Evolutionary conservation across 2,113 vertebrate genomes (phyloP).

Genomic region (Gambusia holbrooki): DNA sequence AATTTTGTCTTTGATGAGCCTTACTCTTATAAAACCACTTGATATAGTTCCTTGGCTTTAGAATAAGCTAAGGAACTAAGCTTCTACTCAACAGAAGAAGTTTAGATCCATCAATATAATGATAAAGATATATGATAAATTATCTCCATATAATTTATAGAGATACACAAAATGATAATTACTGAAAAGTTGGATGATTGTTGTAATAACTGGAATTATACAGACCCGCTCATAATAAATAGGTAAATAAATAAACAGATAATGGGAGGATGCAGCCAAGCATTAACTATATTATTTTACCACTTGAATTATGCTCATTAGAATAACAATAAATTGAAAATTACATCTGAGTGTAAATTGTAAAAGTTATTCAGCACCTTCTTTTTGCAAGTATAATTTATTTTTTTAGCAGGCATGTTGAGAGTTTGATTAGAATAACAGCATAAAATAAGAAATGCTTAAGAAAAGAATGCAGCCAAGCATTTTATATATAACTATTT

Average conservation of each 20-base stretch:
- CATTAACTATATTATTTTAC: not conserved
- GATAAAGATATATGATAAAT: too few relatives aligned
- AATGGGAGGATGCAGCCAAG: not conserved
- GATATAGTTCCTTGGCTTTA: conserved; percentile 68
- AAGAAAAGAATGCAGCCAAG: not conserved
- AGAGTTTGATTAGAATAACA: too few relatives aligned
- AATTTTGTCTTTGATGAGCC: conserved; percentile 72
- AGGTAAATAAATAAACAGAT: not conserved
- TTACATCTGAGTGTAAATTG: not conserved
- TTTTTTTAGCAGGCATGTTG: too few relatives aligned
- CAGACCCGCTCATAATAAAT: not conserved
- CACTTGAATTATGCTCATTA: too few relatives aligned
- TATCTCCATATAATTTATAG: too few relatives aligned
- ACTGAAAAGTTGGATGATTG: not conserved
- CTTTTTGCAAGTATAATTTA: too few relatives aligned
- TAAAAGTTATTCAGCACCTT: not conserved
- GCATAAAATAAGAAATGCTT: too few relatives aligned
- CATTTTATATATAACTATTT: not conserved
- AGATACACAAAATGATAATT: not conserved
- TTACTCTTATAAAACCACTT: conserved; percentile 65
- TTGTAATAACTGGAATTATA: not conserved
- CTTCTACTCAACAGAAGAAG: too few relatives aligned
- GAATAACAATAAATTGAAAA: too few relatives aligned
- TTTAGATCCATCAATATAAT: too few relatives aligned
- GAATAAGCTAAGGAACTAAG: conserved; percentile 32